Conservation (phyloP, 2,113 vertebrate species). For the Parus major region DNA sequence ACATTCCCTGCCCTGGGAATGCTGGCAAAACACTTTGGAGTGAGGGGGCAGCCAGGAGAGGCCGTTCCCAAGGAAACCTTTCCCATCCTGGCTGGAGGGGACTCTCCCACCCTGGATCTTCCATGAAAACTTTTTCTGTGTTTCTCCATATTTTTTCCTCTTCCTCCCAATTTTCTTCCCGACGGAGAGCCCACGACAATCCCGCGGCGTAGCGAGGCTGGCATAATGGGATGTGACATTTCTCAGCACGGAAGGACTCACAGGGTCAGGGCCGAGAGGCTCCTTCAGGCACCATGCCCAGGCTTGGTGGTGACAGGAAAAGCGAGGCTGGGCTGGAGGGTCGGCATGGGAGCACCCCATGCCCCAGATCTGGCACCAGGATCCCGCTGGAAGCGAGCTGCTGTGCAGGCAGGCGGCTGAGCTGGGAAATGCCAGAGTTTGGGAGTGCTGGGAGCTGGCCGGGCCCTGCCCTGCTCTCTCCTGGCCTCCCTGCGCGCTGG, state of each 20-base stretch:
- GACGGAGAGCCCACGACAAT: fast-evolving
- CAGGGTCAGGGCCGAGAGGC: background rate
- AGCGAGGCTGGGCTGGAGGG: background rate
- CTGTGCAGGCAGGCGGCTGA: background rate
- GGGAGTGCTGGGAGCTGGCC: background rate
- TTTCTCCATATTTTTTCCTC: background rate
- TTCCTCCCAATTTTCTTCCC: background rate
- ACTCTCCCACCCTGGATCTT: background rate
- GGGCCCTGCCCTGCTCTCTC: background rate
- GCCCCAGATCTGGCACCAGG: fast-evolving
- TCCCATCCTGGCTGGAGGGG: background rate
- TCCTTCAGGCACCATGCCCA: background rate
- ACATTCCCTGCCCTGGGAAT: background rate
- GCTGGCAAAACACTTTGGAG: background rate
- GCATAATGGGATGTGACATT: background rate
- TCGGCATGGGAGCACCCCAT: fast-evolving
- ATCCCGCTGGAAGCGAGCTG: fast-evolving
- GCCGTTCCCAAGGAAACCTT: background rate
- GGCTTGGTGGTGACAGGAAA: background rate
- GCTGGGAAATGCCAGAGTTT: background rate
- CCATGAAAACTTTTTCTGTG: fast-evolving
- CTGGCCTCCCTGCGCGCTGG: fast-evolving
- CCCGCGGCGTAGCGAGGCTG: background rate
- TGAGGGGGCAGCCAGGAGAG: background rate
- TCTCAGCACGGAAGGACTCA: background rate